Conservation (phyloP, 2,797 vertebrate species). For the Cottoperca gobio region DNA sequence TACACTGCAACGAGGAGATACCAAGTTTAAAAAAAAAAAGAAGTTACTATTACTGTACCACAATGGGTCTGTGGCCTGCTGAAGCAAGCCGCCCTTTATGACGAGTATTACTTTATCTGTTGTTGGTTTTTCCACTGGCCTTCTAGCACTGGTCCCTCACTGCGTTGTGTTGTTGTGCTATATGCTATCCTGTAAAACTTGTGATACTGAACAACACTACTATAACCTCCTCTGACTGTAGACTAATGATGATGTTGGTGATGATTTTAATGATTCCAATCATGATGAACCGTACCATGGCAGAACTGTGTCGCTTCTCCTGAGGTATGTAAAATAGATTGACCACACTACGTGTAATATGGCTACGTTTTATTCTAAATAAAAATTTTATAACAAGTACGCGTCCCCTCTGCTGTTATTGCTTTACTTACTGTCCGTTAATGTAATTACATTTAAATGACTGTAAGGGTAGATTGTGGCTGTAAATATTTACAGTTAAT, state of each 20-base stretch:
- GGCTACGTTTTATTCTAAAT: constrained; percentile 91
- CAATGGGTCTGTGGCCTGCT: constrained; percentile 80
- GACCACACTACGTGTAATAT: constrained; percentile 89
- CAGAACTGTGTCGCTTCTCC: constrained; percentile 89
- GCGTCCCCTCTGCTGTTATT: neutral
- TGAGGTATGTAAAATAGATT: constrained; percentile 87
- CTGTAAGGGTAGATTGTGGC: neutral
- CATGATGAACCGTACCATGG: constrained; percentile 75
- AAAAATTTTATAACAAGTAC: constrained; percentile 87
- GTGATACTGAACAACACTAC: constrained; percentile 90
- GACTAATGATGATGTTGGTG: constrained; percentile 64
- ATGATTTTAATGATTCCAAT: constrained; percentile 67
- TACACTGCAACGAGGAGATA: constrained; percentile 73
- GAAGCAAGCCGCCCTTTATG: constrained; percentile 72
- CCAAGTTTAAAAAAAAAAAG: constrained; percentile 58
- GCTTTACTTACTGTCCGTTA: neutral
- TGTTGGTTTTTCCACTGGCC: constrained; percentile 80
- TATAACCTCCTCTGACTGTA: constrained; percentile 87
- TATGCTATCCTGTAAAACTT: constrained; percentile 90
- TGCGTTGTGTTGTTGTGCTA: constrained; percentile 87
- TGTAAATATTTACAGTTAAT: constrained; percentile 20
- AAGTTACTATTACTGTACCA: constrained; percentile 81
- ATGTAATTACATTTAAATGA: neutral
- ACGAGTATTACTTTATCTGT: constrained; percentile 71
- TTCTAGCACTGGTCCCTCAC: constrained; percentile 82